phyloP scores from a whole-genome alignment of 1,140 invertebrate species.

The Anoplophora glabripennis region DNA sequence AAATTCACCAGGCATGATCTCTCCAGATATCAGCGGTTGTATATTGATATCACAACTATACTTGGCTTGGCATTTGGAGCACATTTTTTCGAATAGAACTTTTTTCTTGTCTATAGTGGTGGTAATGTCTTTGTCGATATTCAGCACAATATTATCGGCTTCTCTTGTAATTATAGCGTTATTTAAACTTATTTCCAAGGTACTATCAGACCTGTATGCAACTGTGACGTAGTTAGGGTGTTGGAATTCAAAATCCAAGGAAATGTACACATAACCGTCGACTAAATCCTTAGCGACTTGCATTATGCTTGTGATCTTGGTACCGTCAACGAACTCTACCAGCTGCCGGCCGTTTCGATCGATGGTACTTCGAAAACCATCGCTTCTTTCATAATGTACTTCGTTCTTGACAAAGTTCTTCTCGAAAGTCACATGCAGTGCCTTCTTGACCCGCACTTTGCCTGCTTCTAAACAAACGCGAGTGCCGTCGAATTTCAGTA shows the following conservation, averaged over 20 bases:
- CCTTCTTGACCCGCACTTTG: conserved; percentile 23
- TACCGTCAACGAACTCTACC: conserved; percentile 25
- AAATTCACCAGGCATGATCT: conserved; percentile 12
- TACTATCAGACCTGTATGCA: conserved; percentile 14
- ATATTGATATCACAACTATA: conserved; percentile 19
- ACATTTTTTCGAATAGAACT: conserved; percentile 18
- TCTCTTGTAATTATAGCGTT: conserved; percentile 2
- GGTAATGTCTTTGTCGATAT: not conserved
- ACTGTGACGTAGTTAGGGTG: conserved; percentile 30
- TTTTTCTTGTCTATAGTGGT: conserved; percentile 6
- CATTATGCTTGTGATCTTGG: conserved; percentile 17
- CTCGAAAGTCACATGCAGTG: conserved; percentile 22
- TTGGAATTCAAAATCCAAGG: conserved; percentile 22
- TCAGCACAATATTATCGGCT: conserved; percentile 11
- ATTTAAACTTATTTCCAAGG: conserved; percentile 10
- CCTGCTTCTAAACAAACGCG: conserved; percentile 19
- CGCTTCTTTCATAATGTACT: conserved; percentile 27
- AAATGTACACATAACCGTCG: conserved; percentile 27
- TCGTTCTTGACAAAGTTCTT: conserved; percentile 29
- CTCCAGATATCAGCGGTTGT: conserved; percentile 2
- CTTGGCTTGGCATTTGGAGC: conserved; percentile 7
- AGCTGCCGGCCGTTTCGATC: conserved; percentile 21
- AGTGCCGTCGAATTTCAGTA: conserved; percentile 29
- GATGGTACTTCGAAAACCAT: conserved; percentile 24
- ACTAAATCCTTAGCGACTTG: conserved; percentile 19